A percentile compares a stretch with the other conserved stretches of the same genome.
Evolutionary conservation across 2,113 vertebrate species (phyloP).

Genomic region (Clarias macrocephalus): DNA sequence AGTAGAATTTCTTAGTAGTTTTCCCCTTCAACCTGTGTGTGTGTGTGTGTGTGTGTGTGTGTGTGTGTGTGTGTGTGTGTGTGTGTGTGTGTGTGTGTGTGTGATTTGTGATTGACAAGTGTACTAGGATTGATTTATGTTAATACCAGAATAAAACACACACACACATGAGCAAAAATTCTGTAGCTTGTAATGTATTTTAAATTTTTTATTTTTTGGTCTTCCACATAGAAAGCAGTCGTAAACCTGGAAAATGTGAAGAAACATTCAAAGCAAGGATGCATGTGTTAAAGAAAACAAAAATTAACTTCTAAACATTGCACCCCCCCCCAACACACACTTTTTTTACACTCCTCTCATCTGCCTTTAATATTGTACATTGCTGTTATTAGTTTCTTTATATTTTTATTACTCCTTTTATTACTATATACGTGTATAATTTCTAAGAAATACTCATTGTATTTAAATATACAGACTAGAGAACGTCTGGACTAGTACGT

Average conservation of each 20-base stretch:
- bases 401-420: too few species aligned
- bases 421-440: too few species aligned
- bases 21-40: background rate
- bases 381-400: too few species aligned
- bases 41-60: slow-evolving; percentile 1
- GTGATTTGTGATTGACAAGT: background rate
- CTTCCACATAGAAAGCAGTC: background rate
- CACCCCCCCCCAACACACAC: background rate
- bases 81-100: background rate
- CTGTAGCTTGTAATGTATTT: background rate
- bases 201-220: background rate
- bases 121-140: background rate
- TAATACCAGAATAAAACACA: background rate
- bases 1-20: background rate
- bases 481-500: background rate
- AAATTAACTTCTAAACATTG: background rate
- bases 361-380: too few species aligned
- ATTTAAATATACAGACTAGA: background rate
- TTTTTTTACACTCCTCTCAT: background rate
- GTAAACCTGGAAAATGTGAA: background rate
- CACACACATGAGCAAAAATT: too few species aligned
- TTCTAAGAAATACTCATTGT: too few species aligned
- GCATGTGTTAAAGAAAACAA: background rate
- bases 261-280: background rate
- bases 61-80: background rate